Evolutionary conservation across 2,797 vertebrate genomes (phyloP), one percentile per base, ranked within the genome.

Genomic region (Acomys russatus): DNA sequence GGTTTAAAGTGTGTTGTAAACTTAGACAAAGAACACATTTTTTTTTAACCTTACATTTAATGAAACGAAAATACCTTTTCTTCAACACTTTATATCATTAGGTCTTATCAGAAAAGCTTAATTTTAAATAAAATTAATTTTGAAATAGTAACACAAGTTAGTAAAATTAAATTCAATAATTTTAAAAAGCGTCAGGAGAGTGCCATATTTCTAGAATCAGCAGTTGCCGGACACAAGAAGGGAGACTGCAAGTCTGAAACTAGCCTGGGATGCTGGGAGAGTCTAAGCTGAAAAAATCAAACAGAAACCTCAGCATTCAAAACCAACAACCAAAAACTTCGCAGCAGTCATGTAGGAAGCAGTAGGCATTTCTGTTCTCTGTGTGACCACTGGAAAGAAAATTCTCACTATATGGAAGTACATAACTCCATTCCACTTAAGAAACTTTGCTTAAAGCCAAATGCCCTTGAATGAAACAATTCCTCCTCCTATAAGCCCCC

Each of bases 271-370:
- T 63, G 61, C 9, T n/a, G 30, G 35, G 28, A 63, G 38, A 10
- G 28, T 63, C 35, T 63, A n/a, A n/a, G 18, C 38, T 23, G 33
- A 38, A 2, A 49, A 63, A 74, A 87, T 51, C 3, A 71, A 80
- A 88, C 61, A 73, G 79, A 88, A 95, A 71, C 66, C 76, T 95
- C 25, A 63, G 3, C 25, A 89, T 22, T 97, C 74, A 95, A 91
- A 96, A 96, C 92, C 96, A 95, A 38, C 64, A 92, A 91, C 84
- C 73, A 92, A 91, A 86, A 92, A 61, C 79, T 96, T 93, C 77
- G 56, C 10, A 95, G 74, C 73, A 86, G 97, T 94, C 94, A 56
- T 90, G 77, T 93, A 88, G 93, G 54, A 83, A 93, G 90, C 78
- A 82, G 10, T 56, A 83, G 77, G 51, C 92, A 92, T 80, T 56